A percentile compares a stretch with the other conserved stretches of the same genome.
phyloP scores from a whole-genome alignment of 2,888 invertebrate genomes.

The Sceliomorpha sp. region DNA sequence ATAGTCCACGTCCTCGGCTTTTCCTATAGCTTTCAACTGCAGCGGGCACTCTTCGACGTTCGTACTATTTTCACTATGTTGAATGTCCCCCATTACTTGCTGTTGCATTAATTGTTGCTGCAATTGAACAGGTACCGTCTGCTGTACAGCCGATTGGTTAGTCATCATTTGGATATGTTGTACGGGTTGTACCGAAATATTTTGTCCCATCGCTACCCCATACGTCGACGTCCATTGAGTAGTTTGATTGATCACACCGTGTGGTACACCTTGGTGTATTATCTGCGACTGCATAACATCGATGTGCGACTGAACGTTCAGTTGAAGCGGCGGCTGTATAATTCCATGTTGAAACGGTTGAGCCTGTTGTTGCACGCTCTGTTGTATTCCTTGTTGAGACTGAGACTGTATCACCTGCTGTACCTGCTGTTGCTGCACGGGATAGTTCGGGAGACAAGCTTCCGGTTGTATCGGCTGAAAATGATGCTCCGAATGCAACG shows the following conservation, averaged over 20 bases:
- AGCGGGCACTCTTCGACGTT: conserved; percentile 62
- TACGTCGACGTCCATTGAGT: conserved; percentile 55
- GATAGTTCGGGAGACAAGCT: conserved; percentile 56
- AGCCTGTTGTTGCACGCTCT: conserved; percentile 58
- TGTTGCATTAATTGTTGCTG: conserved; percentile 61
- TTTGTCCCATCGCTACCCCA: conserved; percentile 33
- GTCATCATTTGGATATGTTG: conserved; percentile 40
- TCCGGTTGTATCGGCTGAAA: conserved; percentile 77
- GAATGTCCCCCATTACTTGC: conserved; percentile 49
- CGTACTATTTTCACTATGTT: conserved; percentile 37
- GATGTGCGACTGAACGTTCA: conserved; percentile 54
- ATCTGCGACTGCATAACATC: conserved; percentile 23
- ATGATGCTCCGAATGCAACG: conserved; percentile 72
- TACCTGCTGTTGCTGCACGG: conserved; percentile 57
- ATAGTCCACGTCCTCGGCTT: no score
- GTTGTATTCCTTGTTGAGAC: conserved; percentile 42
- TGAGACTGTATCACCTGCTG: conserved; percentile 42
- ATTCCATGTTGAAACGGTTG: conserved; percentile 17
- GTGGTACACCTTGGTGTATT: conserved; percentile 24
- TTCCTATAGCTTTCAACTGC: conserved; percentile 68
- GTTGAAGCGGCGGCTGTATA: conserved; percentile 43
- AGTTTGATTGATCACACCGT: conserved; percentile 51
- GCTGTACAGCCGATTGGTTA: conserved; percentile 48
- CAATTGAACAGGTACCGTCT: conserved; percentile 60
- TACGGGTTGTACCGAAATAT: conserved; percentile 26